Percentiles rank a stretch among this genome's conserved stretches.
Evolutionary conservation across 2,113 vertebrate species (phyloP).

Genomic region (Stigmatopora nigra): DNA sequence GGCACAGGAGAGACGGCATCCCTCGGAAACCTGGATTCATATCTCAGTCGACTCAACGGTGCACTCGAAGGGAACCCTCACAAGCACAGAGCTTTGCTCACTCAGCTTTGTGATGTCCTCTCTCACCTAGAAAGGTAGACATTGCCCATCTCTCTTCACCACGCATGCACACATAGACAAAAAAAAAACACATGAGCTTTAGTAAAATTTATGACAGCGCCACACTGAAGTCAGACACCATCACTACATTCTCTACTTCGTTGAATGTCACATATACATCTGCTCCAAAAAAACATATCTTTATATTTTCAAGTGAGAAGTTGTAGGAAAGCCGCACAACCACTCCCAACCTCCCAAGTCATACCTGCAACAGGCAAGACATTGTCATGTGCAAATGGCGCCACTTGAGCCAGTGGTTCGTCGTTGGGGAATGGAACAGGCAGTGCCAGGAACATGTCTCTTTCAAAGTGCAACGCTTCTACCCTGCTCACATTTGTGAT

Average conservation of each 20-base stretch:
- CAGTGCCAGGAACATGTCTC: slow-evolving; percentile 19
- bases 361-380: slow-evolving; percentile 21
- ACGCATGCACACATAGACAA: not conserved
- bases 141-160: not conserved
- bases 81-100: slow-evolving; percentile 82
- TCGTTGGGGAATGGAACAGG: slow-evolving; percentile 16
- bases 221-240: no score
- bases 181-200: not conserved
- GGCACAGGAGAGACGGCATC: slow-evolving; percentile 91
- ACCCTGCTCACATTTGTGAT: slow-evolving; percentile 21
- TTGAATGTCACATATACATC: slow-evolving; percentile 2
- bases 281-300: slow-evolving; percentile 11
- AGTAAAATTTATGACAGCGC: no score
- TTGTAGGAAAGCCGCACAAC: slow-evolving; percentile 50
- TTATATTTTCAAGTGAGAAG: slow-evolving; percentile 63
- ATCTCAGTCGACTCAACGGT: slow-evolving; percentile 86
- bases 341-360: not conserved
- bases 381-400: slow-evolving; percentile 17
- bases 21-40: slow-evolving; percentile 85
- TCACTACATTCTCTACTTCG: not conserved
- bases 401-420: slow-evolving; percentile 16
- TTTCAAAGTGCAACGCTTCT: slow-evolving; percentile 6
- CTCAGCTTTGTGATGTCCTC: slow-evolving; percentile 85
- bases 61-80: slow-evolving; percentile 84
- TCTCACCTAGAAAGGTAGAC: slow-evolving; percentile 86